A percentile compares a stretch with the other conserved stretches of the same genome.
Conservation (phyloP, 23 tunicate genomes). For the Aplidium turbinatum region DNA sequence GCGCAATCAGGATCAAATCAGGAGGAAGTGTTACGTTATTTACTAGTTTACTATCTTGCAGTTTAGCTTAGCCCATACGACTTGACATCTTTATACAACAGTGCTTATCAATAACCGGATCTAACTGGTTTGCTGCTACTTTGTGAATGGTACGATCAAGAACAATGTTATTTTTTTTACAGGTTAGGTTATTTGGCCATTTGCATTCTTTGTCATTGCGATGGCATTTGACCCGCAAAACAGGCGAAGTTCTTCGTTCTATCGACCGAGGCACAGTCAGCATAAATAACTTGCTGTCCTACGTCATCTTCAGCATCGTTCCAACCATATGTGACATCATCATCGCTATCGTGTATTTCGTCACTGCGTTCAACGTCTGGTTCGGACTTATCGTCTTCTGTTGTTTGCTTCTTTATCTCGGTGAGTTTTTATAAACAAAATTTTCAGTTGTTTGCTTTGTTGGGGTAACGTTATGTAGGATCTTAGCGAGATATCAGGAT, state of each 20-base stretch:
- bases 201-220: conserved; percentile 89
- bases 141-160: no score
- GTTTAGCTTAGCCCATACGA: no score
- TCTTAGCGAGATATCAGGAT: no score
- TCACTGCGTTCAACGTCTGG: conserved; percentile 81
- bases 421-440: conserved; percentile 56
- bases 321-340: conserved; percentile 92
- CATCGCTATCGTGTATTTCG: conserved; percentile 90
- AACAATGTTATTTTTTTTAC: conserved; percentile 2
- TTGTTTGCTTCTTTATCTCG: conserved; percentile 59
- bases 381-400: conserved; percentile 88
- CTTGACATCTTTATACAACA: no score
- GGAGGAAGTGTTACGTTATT: background rate
- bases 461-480: no score
- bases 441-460: no score
- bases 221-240: conserved; percentile 96
- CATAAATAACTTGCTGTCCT: conserved; percentile 88
- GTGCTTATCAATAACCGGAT: no score
- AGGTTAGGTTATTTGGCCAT: conserved; percentile 70
- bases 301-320: conserved; percentile 80
- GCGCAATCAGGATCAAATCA: no score
- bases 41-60: no score
- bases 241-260: conserved; percentile 92
- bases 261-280: conserved; percentile 93
- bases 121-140: no score